Conservation (phyloP, 2,113 vertebrate genomes). For the Argyrosomus japonicus region DNA sequence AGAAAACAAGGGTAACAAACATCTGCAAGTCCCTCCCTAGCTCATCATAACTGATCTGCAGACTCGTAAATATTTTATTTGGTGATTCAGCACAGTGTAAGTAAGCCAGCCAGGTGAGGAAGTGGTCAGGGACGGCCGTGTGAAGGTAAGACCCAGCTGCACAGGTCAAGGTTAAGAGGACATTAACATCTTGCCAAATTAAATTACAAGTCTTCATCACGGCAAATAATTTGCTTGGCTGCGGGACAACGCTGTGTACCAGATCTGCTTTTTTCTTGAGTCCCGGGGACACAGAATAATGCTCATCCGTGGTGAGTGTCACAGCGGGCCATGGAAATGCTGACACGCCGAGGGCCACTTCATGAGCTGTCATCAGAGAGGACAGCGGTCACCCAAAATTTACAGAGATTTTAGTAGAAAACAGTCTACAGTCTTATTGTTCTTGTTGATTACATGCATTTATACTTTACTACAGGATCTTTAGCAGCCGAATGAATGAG, state of each 20-base stretch:
- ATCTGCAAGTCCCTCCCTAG: background rate
- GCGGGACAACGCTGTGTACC: background rate
- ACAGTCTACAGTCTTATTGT: background rate
- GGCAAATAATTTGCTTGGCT: constrained; percentile 43
- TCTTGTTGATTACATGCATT: background rate
- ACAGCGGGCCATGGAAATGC: background rate
- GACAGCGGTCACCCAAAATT: constrained; percentile 7
- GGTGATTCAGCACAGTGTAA: constrained; percentile 42
- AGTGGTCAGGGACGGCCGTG: background rate
- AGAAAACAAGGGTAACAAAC: background rate
- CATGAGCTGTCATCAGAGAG: constrained; percentile 33
- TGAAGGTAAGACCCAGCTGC: constrained; percentile 32
- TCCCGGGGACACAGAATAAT: constrained; percentile 41
- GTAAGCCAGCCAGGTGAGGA: constrained; percentile 36
- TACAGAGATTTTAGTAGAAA: background rate
- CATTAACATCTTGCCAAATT: constrained; percentile 59
- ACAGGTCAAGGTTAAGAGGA: constrained; percentile 53
- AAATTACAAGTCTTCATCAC: constrained; percentile 60
- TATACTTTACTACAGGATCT: background rate
- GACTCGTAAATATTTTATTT: constrained; percentile 4
- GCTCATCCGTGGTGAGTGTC: constrained; percentile 50
- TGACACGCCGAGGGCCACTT: constrained; percentile 45
- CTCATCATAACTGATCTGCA: background rate
- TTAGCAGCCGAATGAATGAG: background rate
- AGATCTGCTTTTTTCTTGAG: constrained; percentile 24